phyloP scores from a whole-genome alignment of 1,140 invertebrate species.

The Leucophenga varia region DNA sequence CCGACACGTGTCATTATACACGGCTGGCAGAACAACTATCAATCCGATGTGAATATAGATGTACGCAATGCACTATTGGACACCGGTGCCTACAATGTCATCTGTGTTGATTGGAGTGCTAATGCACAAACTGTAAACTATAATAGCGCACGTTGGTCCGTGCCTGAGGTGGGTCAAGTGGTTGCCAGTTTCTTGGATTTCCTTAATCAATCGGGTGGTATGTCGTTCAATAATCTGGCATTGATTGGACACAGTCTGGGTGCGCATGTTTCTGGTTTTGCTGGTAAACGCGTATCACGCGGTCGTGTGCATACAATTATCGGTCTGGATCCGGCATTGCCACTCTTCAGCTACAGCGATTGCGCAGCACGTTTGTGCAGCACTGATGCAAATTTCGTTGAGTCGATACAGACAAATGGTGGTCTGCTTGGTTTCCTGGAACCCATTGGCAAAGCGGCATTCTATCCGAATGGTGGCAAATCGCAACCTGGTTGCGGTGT shows the following conservation, averaged over 20 bases:
- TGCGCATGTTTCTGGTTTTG: conserved; percentile 65
- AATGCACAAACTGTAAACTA: conserved; percentile 51
- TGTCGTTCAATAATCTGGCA: conserved; percentile 59
- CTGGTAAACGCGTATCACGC: conserved; percentile 50
- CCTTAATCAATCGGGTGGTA: conserved; percentile 50
- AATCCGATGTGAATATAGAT: conserved; percentile 9
- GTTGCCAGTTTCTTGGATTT: conserved; percentile 59
- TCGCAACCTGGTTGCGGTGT: conserved; percentile 62
- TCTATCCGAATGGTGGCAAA: conserved; percentile 60
- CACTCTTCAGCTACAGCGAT: conserved; percentile 53
- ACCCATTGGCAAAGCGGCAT: conserved; percentile 60
- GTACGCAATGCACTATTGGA: conserved; percentile 52
- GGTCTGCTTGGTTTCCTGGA: conserved; percentile 61
- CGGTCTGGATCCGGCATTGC: conserved; percentile 61
- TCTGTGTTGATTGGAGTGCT: conserved; percentile 60
- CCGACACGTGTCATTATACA: conserved; percentile 31
- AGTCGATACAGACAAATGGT: conserved; percentile 72
- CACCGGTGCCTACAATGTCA: conserved; percentile 58
- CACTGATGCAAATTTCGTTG: conserved; percentile 67
- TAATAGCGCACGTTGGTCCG: conserved; percentile 46
- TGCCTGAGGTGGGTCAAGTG: conserved; percentile 56
- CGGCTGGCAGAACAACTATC: conserved; percentile 20
- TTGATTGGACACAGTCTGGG: conserved; percentile 69
- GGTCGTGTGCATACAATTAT: conserved; percentile 42
- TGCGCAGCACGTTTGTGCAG: conserved; percentile 61